Base-by-base conservation (phyloP, 2,113 vertebrate species). In the Marmota monax region DNA sequence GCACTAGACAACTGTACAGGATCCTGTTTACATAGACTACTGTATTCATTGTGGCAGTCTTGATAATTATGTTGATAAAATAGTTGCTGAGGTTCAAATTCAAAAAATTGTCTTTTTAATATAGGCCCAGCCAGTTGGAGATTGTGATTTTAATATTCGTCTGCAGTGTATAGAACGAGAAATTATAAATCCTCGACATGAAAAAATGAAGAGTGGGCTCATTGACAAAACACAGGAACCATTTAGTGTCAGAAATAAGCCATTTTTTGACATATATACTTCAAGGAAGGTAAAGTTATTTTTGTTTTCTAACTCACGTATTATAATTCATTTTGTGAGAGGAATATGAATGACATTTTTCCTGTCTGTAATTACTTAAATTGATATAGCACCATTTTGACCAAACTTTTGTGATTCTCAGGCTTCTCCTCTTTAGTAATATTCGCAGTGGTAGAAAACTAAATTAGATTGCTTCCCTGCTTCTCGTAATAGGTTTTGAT, bases 161-260 rank as follows among this genome's bases (percentile, higher is more conserved):
- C 99, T 99, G 78, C 97, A 99, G 25, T 99, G 99, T 98, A 99
- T 99, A 97, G 99, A 99, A 98, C 99, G 99, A 97, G 99, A 99
- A 98, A 99, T 99, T 14, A 99, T 99, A 98, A 99, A 98, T 96
- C 99, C 99, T 32, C 99, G 99, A 22, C 99, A 99, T 88, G 99
- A 99, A 95, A 99, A 99, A 98, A 99, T 99, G 99, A 99, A 99
- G 98, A 99, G 93, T 9, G 99, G 99, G 70, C 99, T 99, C 95
- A 99, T 99, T 29, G 99, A 99, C 98, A 99, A 99, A 99, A 98
- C 99, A 90, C 99, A 99, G 97, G 99, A 99, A 96, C 99, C 99
- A 0, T 99, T 99, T 98, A 99, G 99, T 93, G 99, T 99, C 98
- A 98, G 99, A 96, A 99, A 99, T 98, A 99, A 99, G 95, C 99